A percentile compares a stretch with the other conserved stretches of the same genome.
These are phyloP conservation scores for Edolisoma coerulescens DNA, from an alignment of 2,113 vertebrate genomes.

Conservation along the genomic window DNA sequence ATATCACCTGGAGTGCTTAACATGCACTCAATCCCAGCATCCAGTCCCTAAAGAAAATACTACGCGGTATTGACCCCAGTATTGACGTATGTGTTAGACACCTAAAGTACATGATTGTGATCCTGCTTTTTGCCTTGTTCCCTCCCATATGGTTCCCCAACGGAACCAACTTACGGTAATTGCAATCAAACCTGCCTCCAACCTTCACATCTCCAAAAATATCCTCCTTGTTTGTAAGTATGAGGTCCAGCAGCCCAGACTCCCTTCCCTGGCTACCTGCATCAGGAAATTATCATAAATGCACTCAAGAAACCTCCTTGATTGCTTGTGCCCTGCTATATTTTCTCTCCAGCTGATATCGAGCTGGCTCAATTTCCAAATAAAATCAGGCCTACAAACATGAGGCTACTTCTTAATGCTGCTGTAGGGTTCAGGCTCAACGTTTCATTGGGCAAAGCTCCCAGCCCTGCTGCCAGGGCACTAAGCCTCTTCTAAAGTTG, in stretches of 20 bases:
- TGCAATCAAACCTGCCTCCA: background rate
- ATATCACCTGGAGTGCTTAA: background rate
- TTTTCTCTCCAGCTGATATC: background rate
- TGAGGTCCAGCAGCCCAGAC: background rate
- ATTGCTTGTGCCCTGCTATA: background rate
- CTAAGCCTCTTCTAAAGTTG: background rate
- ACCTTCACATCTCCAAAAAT: no score
- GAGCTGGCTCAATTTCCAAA: background rate
- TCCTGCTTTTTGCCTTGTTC: background rate
- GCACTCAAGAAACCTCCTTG: background rate
- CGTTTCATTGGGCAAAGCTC: background rate
- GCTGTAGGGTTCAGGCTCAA: background rate
- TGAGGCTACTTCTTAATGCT: background rate
- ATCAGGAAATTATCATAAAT: background rate
- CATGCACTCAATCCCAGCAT: background rate
- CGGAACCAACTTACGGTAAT: fast-evolving
- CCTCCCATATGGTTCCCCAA: background rate
- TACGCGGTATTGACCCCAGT: fast-evolving
- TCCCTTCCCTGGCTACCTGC: background rate
- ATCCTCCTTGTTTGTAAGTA: background rate
- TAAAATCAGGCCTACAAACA: background rate
- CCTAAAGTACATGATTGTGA: background rate
- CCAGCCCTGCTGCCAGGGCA: background rate
- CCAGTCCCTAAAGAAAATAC: background rate
- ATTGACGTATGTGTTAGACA: background rate